Percentiles rank a stretch among this genome's conserved stretches.
These are phyloP conservation scores for Leucania comma DNA, from an alignment of 2,888 invertebrate genomes.

Conservation along the genomic window DNA sequence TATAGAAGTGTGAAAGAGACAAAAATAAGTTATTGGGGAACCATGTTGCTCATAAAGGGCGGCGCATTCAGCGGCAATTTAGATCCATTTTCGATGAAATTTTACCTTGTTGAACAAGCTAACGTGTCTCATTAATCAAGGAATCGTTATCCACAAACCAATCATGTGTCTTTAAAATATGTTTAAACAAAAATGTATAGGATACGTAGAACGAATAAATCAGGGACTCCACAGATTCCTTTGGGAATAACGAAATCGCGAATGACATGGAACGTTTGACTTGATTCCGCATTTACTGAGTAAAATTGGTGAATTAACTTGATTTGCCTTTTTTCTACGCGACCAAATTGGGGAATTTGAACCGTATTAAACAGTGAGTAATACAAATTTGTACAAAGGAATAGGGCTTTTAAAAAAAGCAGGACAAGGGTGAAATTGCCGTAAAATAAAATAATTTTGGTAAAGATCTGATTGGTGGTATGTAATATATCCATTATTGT, in stretches of 20 bases:
- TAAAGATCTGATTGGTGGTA: neutral
- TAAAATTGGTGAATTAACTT: slow-evolving; percentile 50
- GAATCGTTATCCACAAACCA: slow-evolving; percentile 12
- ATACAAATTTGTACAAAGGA: neutral
- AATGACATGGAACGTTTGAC: slow-evolving; percentile 50
- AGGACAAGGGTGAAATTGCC: neutral
- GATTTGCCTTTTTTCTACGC: slow-evolving; percentile 34
- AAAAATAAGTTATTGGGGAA: too few species aligned
- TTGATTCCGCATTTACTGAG: slow-evolving; percentile 43
- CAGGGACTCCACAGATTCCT: slow-evolving; percentile 31
- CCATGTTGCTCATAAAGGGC: too few species aligned
- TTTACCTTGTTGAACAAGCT: neutral
- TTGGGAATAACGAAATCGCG: slow-evolving; percentile 45
- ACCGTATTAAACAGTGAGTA: slow-evolving; percentile 26
- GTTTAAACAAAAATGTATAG: slow-evolving; percentile 34
- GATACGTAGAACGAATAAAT: slow-evolving; percentile 42
- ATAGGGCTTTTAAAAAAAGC: neutral
- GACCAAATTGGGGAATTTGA: slow-evolving; percentile 22
- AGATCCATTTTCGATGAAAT: too few species aligned
- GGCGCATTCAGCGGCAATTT: too few species aligned
- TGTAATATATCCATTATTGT: too few species aligned
- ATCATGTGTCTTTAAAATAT: slow-evolving; percentile 19
- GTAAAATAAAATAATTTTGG: neutral
- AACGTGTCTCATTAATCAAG: slow-evolving; percentile 6
- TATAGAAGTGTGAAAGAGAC: too few species aligned